Percentiles rank a stretch among this genome's conserved stretches.
Evolutionary conservation across 2,113 vertebrate species (phyloP).

Genomic region (Leptobrachium ailaonicum): DNA sequence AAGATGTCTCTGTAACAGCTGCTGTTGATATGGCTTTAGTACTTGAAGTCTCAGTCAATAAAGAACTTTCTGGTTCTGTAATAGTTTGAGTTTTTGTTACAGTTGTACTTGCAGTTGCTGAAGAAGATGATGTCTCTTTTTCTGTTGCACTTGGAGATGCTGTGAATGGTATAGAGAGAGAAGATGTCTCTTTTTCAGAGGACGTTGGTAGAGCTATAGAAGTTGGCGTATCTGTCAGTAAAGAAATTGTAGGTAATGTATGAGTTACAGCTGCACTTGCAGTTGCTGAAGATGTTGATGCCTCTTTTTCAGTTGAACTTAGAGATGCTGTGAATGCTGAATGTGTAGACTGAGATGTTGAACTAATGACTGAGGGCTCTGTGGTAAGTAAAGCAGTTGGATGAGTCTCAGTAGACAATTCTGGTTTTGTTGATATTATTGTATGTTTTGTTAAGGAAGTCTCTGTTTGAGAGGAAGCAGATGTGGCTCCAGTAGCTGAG

Average conservation of each 20-base stretch:
- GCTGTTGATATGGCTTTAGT: too few relatives aligned
- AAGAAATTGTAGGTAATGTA: too few relatives aligned
- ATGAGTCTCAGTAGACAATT: neutral
- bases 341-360: neutral
- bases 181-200: neutral
- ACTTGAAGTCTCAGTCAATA: too few relatives aligned
- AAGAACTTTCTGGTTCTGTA: too few relatives aligned
- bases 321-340: neutral
- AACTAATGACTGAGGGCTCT: neutral
- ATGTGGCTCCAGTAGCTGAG: neutral
- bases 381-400: neutral
- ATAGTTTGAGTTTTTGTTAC: too few relatives aligned
- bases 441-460: neutral
- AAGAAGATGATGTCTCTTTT: neutral
- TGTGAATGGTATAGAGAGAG: too few relatives aligned
- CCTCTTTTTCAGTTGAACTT: neutral
- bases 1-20: too few relatives aligned
- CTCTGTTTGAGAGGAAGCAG: neutral
- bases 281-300: neutral
- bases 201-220: neutral
- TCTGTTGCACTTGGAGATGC: neutral
- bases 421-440: neutral
- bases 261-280: neutral
- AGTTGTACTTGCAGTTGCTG: too few relatives aligned
- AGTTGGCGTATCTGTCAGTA: too few relatives aligned